phyloP scores from a whole-genome alignment of 2,888 invertebrate genomes.

The Hyposoter dolosus region DNA sequence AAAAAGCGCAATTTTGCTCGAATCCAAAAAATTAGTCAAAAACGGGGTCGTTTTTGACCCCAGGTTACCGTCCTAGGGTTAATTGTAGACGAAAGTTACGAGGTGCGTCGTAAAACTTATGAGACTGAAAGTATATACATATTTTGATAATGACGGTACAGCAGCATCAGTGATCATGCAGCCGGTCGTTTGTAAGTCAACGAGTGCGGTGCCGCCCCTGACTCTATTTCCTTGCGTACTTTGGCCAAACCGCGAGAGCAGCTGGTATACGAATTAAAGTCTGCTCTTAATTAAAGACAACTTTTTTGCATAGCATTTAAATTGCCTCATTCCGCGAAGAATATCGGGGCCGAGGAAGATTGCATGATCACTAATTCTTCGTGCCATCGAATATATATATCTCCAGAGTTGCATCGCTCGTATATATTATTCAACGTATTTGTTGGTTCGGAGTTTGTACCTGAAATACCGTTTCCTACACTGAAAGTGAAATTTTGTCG shows the following conservation, averaged over 20 bases:
- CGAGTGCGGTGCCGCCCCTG: slow-evolving; percentile 12
- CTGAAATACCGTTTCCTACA: not conserved
- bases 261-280: slow-evolving; percentile 78
- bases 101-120: slow-evolving; percentile 78
- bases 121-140: slow-evolving; percentile 76
- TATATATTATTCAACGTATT: slow-evolving; percentile 1
- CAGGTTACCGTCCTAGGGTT: slow-evolving; percentile 43
- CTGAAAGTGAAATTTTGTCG: too few species aligned
- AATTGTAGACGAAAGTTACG: slow-evolving; percentile 67
- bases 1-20: too few species aligned
- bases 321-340: slow-evolving; percentile 80
- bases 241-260: slow-evolving; percentile 29
- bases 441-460: not conserved
- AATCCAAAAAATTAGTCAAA: too few species aligned
- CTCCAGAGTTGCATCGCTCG: not conserved
- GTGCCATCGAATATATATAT: not conserved
- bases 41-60: too few species aligned
- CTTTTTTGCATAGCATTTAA: slow-evolving; percentile 82
- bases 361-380: slow-evolving; percentile 19
- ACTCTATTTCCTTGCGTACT: slow-evolving; percentile 30
- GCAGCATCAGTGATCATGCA: slow-evolving; percentile 32
- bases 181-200: slow-evolving; percentile 37
- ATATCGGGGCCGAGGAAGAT: slow-evolving; percentile 53
- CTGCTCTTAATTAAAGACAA: slow-evolving; percentile 80
- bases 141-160: slow-evolving; percentile 21